Conservation (phyloP, 2,113 vertebrate genomes). For the Naja naja region DNA sequence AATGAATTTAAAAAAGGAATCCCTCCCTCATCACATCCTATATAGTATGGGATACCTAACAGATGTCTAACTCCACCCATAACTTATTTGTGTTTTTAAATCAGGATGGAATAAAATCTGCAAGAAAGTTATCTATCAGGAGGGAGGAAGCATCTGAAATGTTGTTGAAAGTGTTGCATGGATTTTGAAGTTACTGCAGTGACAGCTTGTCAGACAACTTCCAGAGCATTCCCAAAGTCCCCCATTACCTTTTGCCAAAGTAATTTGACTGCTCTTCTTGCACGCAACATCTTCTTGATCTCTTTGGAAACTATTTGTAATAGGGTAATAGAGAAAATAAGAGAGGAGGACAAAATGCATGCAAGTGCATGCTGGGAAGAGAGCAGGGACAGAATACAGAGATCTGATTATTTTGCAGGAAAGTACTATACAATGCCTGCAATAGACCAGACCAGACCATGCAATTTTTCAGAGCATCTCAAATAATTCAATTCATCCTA, state of each 20-base stretch:
- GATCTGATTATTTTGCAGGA: too few relatives aligned
- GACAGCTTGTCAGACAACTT: background rate
- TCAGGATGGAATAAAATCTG: background rate
- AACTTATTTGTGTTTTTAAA: background rate
- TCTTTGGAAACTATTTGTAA: background rate
- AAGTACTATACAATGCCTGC: background rate
- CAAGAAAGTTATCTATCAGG: background rate
- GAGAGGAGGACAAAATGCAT: background rate
- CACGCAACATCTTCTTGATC: background rate
- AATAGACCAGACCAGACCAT: background rate
- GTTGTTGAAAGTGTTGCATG: background rate
- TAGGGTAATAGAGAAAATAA: background rate
- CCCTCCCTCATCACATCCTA: background rate
- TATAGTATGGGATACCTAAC: too few relatives aligned
- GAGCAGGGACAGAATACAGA: background rate
- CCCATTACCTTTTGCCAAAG: background rate
- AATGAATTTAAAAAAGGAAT: background rate
- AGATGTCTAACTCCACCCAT: background rate
- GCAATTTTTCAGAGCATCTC: background rate
- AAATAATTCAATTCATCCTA: conserved; percentile 46
- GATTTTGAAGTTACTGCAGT: background rate
- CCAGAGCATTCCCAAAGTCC: background rate
- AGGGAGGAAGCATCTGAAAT: background rate
- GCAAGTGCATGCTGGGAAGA: background rate
- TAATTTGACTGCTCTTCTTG: background rate